phyloP scores from a whole-genome alignment of 2,888 invertebrate species.

The Catocala fraxini region DNA sequence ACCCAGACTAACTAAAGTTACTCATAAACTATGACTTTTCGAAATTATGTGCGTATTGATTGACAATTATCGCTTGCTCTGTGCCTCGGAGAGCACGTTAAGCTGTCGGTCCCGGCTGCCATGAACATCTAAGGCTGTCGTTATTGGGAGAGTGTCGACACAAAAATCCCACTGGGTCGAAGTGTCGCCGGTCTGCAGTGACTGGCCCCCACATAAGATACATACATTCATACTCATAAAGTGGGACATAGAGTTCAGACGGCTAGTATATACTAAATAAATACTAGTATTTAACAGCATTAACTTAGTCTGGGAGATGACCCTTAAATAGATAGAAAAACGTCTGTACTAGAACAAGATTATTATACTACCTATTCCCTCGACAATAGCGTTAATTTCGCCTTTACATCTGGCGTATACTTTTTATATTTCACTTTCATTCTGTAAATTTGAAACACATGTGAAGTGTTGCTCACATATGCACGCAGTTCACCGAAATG shows the following conservation, averaged over 20 bases:
- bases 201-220: no score
- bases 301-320: background rate
- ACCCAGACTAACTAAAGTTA: background rate
- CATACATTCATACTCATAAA: no score
- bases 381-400: conserved; percentile 5
- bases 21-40: background rate
- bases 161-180: no score
- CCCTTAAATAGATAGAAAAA: background rate
- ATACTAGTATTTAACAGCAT: background rate
- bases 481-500: conserved; percentile 12
- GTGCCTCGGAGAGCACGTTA: no score
- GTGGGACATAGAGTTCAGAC: background rate
- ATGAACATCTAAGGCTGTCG: no score
- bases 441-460: conserved; percentile 11
- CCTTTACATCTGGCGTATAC: conserved; percentile 6
- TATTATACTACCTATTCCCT: conserved; percentile 6
- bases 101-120: no score
- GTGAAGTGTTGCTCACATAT: conserved; percentile 8
- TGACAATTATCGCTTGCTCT: no score
- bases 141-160: no score
- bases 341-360: background rate
- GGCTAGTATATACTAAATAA: background rate
- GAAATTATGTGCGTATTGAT: no score
- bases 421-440: conserved; percentile 19
- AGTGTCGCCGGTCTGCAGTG: no score